A percentile compares a stretch with the other conserved stretches of the same genome.
These are phyloP conservation scores for Ochropacha duplaris DNA, from an alignment of 2,888 invertebrate species.

Conservation along the genomic window DNA sequence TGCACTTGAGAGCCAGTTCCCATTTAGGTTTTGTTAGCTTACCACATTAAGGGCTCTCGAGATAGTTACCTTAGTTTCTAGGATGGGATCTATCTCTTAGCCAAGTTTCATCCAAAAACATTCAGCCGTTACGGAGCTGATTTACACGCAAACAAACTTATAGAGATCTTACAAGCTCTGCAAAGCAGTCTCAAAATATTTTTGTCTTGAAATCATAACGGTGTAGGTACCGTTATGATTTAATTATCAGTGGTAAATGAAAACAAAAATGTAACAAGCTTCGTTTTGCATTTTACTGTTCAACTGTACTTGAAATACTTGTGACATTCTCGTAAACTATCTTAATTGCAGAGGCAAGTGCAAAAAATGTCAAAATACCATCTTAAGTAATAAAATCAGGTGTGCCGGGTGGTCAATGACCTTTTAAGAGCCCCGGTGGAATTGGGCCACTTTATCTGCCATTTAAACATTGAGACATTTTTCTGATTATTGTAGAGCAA, in stretches of 20 bases:
- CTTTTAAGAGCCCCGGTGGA: conserved; percentile 7
- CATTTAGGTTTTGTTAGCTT: no score
- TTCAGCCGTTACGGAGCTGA: no score
- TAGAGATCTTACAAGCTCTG: no score
- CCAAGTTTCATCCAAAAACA: no score
- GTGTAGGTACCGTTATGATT: no score
- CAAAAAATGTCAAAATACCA: conserved; percentile 13
- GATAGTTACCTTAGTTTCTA: no score
- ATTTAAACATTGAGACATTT: conserved; percentile 18
- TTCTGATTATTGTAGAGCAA: conserved; percentile 17
- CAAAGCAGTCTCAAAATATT: no score
- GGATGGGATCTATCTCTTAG: no score
- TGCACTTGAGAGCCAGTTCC: no score
- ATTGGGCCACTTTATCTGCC: conserved; percentile 12
- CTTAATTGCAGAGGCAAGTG: conserved; percentile 13
- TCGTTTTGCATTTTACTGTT: conserved; percentile 1
- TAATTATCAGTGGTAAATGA: not conserved
- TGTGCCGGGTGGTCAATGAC: conserved; percentile 11
- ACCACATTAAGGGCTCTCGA: no score
- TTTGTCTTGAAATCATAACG: no score
- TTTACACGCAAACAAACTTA: no score
- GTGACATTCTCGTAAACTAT: conserved; percentile 10
- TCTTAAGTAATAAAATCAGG: conserved; percentile 14
- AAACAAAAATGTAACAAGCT: not conserved
- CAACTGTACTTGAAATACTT: conserved; percentile 11